These are phyloP conservation scores for Fulmarus glacialis DNA, from an alignment of 2,113 vertebrate species.

Conservation along the genomic window DNA sequence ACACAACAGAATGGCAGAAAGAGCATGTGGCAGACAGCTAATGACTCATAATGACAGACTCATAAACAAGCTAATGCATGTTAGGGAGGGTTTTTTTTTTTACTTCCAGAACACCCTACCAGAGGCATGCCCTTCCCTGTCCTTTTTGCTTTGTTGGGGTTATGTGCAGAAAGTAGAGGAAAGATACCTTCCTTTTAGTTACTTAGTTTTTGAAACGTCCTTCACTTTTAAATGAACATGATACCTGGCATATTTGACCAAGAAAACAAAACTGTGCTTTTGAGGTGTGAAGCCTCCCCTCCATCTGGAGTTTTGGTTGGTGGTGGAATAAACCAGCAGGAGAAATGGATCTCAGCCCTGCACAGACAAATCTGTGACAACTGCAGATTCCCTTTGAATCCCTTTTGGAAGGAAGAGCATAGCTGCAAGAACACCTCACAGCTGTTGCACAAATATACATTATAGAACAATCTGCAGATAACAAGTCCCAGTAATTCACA, in stretches of 20 bases:
- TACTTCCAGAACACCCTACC: background rate
- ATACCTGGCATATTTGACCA: background rate
- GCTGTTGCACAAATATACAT: background rate
- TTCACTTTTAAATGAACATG: background rate
- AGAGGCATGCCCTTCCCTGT: background rate
- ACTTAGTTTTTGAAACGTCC: background rate
- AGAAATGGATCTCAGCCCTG: slow-evolving; percentile 1
- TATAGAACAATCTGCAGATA: background rate
- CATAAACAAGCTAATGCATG: background rate
- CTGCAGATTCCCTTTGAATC: background rate
- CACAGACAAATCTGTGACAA: background rate
- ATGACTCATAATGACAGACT: background rate
- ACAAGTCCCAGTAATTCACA: background rate
- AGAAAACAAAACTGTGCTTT: background rate
- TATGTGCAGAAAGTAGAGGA: background rate
- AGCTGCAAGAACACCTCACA: background rate
- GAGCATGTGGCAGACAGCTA: background rate
- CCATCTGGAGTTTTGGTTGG: slow-evolving; percentile 30
- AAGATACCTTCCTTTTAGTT: background rate
- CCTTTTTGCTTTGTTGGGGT: background rate
- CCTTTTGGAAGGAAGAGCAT: background rate
- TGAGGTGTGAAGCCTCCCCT: background rate
- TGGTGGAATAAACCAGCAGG: slow-evolving; percentile 8
- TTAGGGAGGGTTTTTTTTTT: background rate
- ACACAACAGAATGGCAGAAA: background rate